Conservation (phyloP, 2,888 invertebrate species). For the Cephus rjabovi region DNA sequence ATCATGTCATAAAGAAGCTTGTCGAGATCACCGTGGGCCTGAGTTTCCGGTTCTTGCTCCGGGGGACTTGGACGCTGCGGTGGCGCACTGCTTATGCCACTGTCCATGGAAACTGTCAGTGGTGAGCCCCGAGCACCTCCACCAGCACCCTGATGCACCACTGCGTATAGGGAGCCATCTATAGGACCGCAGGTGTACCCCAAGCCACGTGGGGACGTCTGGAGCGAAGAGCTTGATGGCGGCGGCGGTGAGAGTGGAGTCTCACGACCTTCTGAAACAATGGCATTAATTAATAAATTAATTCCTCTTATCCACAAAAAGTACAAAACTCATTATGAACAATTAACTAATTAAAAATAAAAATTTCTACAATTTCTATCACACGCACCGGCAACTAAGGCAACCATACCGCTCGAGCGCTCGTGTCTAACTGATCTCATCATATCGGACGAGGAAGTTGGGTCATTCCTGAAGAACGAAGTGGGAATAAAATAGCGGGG, state of each 20-base stretch:
- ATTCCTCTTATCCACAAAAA: neutral
- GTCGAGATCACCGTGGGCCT: constrained; percentile 80
- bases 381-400: neutral
- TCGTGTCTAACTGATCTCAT: neutral
- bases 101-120: constrained; percentile 90
- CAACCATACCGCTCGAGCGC: neutral
- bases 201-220: constrained; percentile 59
- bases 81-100: constrained; percentile 82
- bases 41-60: constrained; percentile 54
- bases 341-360: neutral
- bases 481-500: neutral
- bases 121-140: constrained; percentile 75
- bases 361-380: neutral
- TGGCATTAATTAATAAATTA: constrained; percentile 7
- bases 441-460: neutral
- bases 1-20: constrained; percentile 88
- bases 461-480: neutral
- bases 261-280: constrained; percentile 73
- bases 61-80: constrained; percentile 64
- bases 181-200: constrained; percentile 85
- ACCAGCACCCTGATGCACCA: constrained; percentile 59
- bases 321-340: neutral
- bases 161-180: constrained; percentile 91
- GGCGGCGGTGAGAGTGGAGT: constrained; percentile 65
- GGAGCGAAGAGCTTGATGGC: constrained; percentile 62